Evolutionary conservation across 2,113 vertebrate species (phyloP), one percentile per base, ranked within the genome.

Genomic region (Physeter macrocephalus): DNA sequence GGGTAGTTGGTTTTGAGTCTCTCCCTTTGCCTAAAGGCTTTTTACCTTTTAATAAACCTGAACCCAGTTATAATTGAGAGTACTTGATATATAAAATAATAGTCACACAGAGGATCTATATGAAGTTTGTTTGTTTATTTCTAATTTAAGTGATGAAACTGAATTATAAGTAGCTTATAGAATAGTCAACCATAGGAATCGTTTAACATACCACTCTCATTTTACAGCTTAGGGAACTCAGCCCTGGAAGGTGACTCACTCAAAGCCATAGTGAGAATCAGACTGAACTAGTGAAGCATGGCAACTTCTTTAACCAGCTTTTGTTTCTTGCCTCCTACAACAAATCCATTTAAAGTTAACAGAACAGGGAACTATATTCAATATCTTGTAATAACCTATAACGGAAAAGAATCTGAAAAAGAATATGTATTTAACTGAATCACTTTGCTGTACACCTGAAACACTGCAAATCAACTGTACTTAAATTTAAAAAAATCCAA

Each of bases 81-180:
- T 21, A 54, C 49, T 93, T 80, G 57, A 64, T 71, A 39, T 39
- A 18, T 92, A 66, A 95, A 86, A 86, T 92, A 89, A 14, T 75
- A 89, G 13, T 88, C 25, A 82, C 52, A 52, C 49, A 25, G 54
- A 90, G 29, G 12, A 7, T 52, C 29, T 93, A 2, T 52, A 25
- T 74, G 43, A 67, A 31, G 15, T 61, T 93, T 66, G 6, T 66
- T 92, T 64, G 6, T 67, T 92, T 64, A 71, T 90, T 74, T 69
- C 36, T 88, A 84, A 83, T 17, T 39, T 61, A 94, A 92, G 23
- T 72, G 61, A 78, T 78, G 87, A 83, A 34, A 54, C 27, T 77
- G 75, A 95, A 69, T 94, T 95, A 1, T 77, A 72, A 92, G 72
- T 95, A 92, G 59, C n/a, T 96, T 75, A 31, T 43, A 77, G 9